These are phyloP conservation scores for Wiebesia pumilae DNA, from an alignment of 1,140 invertebrate species.

Conservation along the genomic window DNA sequence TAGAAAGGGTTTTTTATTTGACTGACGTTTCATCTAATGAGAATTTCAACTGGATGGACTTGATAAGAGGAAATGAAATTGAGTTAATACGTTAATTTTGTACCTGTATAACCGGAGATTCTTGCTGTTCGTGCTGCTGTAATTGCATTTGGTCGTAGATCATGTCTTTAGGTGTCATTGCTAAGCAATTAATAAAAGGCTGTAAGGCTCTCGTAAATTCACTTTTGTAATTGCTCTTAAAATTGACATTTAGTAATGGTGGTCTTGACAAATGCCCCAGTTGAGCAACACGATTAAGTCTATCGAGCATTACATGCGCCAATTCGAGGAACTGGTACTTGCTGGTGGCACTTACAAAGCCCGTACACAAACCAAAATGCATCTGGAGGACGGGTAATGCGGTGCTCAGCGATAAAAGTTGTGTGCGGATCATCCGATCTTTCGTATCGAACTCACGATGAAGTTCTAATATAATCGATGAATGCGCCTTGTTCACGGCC, in stretches of 20 bases:
- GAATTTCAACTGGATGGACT: no score
- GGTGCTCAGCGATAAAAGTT: conserved; percentile 77
- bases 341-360: conserved; percentile 80
- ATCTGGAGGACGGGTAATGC: conserved; percentile 81
- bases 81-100: not conserved
- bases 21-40: no score
- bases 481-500: conserved; percentile 80
- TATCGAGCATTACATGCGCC: conserved; percentile 80
- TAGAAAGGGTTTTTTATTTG: no score
- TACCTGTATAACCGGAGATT: conserved; percentile 68
- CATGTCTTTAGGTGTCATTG: not conserved
- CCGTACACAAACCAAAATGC: conserved; percentile 81
- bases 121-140: conserved; percentile 47
- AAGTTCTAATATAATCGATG: conserved; percentile 79
- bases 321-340: conserved; percentile 84
- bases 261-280: conserved; percentile 81
- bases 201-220: conserved; percentile 81
- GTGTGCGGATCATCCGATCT: conserved; percentile 79
- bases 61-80: not conserved
- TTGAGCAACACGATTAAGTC: conserved; percentile 79
- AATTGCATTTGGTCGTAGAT: conserved; percentile 14
- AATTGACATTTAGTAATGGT: conserved; percentile 63
- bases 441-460: conserved; percentile 82
- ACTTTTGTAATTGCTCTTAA: conserved; percentile 79
- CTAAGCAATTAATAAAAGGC: conserved; percentile 73